A percentile compares a stretch with the other conserved stretches of the same genome.
Conservation (phyloP, 1,140 invertebrate species). For the Ips nitidus region DNA sequence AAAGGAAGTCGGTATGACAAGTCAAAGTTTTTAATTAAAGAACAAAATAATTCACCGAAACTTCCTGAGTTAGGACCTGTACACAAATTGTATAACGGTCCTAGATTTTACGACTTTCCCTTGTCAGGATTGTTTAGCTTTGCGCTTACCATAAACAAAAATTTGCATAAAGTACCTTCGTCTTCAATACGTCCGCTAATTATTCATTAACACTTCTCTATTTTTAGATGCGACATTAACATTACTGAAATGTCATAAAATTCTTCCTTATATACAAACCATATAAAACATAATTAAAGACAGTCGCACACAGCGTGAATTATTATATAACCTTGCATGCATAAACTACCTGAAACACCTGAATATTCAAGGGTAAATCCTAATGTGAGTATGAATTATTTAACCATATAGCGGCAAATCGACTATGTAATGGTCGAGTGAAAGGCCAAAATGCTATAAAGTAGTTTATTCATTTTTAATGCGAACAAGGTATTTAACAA, state of each 20-base stretch:
- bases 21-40: background rate
- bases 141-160: too few relatives aligned
- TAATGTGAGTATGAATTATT: background rate
- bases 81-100: too few relatives aligned
- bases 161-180: too few relatives aligned
- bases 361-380: background rate
- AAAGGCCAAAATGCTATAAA: slow-evolving; percentile 15
- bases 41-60: background rate
- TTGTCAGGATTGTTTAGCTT: too few relatives aligned
- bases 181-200: too few relatives aligned
- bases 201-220: too few relatives aligned
- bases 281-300: background rate
- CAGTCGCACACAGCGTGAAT: background rate
- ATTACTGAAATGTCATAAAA: too few relatives aligned
- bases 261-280: too few relatives aligned
- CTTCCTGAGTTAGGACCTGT: too few relatives aligned
- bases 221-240: too few relatives aligned
- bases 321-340: background rate
- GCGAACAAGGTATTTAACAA: background rate
- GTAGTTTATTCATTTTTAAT: slow-evolving; percentile 8
- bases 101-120: too few relatives aligned
- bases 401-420: slow-evolving; percentile 6
- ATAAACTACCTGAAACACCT: slow-evolving; percentile 6
- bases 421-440: slow-evolving; percentile 9
- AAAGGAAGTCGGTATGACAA: background rate